phyloP scores from a whole-genome alignment of 2,113 vertebrate species.

The Athene noctua region DNA sequence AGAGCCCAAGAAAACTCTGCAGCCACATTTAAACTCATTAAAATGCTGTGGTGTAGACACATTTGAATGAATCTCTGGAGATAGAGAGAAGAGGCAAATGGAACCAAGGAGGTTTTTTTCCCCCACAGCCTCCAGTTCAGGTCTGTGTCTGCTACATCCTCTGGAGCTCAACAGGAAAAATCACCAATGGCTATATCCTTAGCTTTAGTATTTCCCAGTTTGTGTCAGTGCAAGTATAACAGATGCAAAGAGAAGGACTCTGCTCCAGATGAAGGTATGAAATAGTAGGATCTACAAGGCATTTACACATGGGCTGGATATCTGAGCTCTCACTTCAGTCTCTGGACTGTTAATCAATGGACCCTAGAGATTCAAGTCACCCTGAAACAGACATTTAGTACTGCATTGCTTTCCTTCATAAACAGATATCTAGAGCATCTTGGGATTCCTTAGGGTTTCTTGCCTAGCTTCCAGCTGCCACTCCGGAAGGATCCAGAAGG shows the following conservation, averaged over 20 bases:
- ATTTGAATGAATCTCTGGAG: not conserved
- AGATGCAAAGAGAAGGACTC: not conserved
- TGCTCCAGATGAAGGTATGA: not conserved
- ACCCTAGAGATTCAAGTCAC: not conserved
- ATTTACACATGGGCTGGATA: not conserved
- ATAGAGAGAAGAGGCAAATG: not conserved
- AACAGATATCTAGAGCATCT: not conserved
- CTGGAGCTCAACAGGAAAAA: not conserved
- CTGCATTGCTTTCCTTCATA: not conserved
- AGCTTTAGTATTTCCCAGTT: not conserved
- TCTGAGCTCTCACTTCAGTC: not conserved
- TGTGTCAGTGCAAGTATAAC: not conserved
- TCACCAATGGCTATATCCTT: not conserved
- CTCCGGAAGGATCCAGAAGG: not conserved
- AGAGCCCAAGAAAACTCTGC: not conserved
- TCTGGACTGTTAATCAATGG: not conserved
- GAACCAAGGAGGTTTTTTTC: not conserved
- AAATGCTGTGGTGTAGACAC: not conserved
- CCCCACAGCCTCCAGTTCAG: not conserved
- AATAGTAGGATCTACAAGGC: not conserved
- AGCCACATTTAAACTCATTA: not conserved
- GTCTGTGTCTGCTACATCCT: not conserved
- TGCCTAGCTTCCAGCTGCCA: not conserved
- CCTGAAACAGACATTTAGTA: not conserved
- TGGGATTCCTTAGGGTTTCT: not conserved